Evolutionary conservation across 2,797 vertebrate species (phyloP).

Genomic region (Hirundo rustica): DNA sequence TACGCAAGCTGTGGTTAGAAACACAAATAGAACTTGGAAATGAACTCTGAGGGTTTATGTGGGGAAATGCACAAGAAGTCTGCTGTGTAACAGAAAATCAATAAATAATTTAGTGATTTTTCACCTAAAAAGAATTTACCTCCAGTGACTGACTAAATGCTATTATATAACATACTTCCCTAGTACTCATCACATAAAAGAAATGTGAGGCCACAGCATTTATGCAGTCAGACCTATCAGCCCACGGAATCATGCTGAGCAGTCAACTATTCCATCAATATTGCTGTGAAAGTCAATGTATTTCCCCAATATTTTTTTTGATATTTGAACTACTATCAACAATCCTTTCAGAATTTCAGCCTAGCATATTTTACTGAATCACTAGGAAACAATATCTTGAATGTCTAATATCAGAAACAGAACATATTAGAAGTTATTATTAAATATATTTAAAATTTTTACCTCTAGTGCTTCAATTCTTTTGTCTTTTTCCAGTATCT

Average conservation of each 20-base stretch:
- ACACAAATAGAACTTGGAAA: background rate
- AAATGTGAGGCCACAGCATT: background rate
- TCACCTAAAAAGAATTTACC: background rate
- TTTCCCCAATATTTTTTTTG: background rate
- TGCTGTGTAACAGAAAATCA: background rate
- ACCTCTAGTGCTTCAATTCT: conserved; percentile 90
- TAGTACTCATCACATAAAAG: background rate
- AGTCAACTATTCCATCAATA: background rate
- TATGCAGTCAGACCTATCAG: background rate
- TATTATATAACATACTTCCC: background rate
- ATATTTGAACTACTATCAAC: background rate
- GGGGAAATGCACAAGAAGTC: background rate
- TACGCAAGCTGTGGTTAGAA: background rate
- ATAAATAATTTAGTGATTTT: background rate
- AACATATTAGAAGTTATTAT: background rate
- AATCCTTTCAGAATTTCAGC: background rate
- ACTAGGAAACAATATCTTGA: background rate
- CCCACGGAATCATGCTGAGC: background rate
- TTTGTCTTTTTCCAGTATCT: conserved; percentile 89
- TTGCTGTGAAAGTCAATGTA: background rate
- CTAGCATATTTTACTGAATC: background rate
- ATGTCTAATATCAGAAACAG: background rate
- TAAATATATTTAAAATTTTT: conserved; percentile 13
- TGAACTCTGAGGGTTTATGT: background rate
- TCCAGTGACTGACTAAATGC: background rate